phyloP scores from a whole-genome alignment of 2,888 invertebrate genomes.

The Myopa tessellatipennis region DNA sequence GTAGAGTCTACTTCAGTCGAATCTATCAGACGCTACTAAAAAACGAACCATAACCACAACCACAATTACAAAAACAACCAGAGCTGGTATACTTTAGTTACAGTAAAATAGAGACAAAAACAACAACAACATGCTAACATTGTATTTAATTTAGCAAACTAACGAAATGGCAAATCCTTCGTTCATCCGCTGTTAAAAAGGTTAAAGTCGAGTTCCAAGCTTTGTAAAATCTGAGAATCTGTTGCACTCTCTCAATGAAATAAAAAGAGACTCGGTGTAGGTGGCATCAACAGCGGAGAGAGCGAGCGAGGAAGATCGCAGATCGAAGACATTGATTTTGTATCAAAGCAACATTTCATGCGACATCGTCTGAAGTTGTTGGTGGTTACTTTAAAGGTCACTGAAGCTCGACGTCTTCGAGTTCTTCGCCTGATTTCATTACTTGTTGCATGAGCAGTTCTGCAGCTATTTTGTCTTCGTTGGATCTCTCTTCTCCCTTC shows the following conservation, averaged over 20 bases:
- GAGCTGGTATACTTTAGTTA: neutral
- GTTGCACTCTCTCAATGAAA: neutral
- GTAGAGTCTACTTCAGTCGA: neutral
- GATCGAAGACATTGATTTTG: neutral
- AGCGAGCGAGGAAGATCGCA: neutral
- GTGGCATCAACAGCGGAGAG: neutral
- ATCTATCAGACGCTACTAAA: neutral
- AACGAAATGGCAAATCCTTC: constrained; percentile 39
- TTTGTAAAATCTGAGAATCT: neutral
- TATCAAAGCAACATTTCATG: neutral
- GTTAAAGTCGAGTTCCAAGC: constrained; percentile 36
- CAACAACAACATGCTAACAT: neutral
- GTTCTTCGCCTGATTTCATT: too few relatives aligned
- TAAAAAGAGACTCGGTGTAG: neutral
- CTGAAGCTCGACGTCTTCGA: neutral
- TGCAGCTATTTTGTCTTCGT: neutral
- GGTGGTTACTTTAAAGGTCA: neutral
- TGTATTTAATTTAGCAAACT: neutral
- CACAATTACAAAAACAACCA: neutral
- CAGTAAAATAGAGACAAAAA: neutral
- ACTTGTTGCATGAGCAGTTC: too few relatives aligned
- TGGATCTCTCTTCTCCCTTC: neutral
- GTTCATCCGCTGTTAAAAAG: constrained; percentile 33
- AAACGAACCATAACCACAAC: neutral
- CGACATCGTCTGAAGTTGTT: neutral